phyloP scores from a whole-genome alignment of 2,888 invertebrate species.

The Helobdella robusta region DNA sequence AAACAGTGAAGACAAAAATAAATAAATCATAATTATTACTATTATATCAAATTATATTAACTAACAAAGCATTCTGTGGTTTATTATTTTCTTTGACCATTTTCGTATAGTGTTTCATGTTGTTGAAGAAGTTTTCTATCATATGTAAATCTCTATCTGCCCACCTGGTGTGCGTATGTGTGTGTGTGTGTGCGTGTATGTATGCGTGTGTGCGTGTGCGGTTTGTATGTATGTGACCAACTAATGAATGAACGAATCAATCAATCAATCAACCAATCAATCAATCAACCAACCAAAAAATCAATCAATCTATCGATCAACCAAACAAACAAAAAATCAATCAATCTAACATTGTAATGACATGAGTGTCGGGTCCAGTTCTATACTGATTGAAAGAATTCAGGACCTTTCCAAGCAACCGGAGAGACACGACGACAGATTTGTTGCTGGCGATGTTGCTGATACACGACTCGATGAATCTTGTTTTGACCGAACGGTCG shows the following conservation, averaged over 20 bases:
- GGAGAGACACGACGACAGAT: conserved; percentile 78
- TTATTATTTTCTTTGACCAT: conserved; percentile 20
- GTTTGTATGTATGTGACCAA: too few species aligned
- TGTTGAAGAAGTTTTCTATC: conserved; percentile 84
- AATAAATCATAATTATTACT: too few species aligned
- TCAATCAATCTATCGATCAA: too few species aligned
- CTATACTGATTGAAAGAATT: conserved; percentile 79
- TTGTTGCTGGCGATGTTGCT: conserved; percentile 77
- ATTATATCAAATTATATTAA: too few species aligned
- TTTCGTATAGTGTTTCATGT: conserved; percentile 64
- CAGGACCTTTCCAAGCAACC: conserved; percentile 76
- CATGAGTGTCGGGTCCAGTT: conserved; percentile 65
- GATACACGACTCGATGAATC: conserved; percentile 86
- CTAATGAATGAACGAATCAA: too few species aligned
- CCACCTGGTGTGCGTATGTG: conserved; percentile 55
- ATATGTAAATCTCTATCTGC: conserved; percentile 82
- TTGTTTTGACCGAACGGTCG: conserved; percentile 77
- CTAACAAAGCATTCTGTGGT: too few species aligned
- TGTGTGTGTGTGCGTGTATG: neutral
- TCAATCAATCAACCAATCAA: too few species aligned
- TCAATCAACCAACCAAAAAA: too few species aligned
- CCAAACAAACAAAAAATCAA: too few species aligned
- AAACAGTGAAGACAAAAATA: too few species aligned
- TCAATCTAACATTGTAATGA: conserved; percentile 61
- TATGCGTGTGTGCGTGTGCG: neutral